Evolutionary conservation across 2,797 vertebrate species (phyloP).

Genomic region (Gephyroberyx darwinii): DNA sequence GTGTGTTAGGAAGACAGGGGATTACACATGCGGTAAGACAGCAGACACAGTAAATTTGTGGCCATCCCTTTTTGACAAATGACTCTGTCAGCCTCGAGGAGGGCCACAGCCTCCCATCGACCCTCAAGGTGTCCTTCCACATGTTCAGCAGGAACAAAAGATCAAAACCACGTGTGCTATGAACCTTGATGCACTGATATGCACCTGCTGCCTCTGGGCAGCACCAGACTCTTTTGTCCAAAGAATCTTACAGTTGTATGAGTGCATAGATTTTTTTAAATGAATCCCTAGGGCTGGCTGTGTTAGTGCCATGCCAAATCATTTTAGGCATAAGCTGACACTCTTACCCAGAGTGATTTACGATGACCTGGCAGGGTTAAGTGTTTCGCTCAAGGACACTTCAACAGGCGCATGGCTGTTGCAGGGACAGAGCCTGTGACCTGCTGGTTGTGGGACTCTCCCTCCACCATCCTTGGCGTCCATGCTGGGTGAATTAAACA

Average conservation of each 20-base stretch:
- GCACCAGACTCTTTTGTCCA: conserved; percentile 12
- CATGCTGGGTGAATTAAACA: too few species aligned
- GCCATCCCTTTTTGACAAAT: conserved; percentile 78
- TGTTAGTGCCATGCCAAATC: too few species aligned
- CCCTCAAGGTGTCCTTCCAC: conserved; percentile 79
- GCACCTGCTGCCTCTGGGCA: conserved; percentile 35
- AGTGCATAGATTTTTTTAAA: conserved; percentile 20
- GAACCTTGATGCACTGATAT: conserved; percentile 47
- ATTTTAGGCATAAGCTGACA: conserved; percentile 5
- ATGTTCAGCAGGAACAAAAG: conserved; percentile 14
- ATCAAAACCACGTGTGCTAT: conserved; percentile 40
- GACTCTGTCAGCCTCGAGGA: conserved; percentile 75
- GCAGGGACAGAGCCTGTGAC: background rate
- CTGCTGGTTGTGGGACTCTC: too few species aligned
- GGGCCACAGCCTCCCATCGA: conserved; percentile 61
- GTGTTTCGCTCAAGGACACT: background rate
- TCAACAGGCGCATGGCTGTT: background rate
- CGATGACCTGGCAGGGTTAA: background rate
- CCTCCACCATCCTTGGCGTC: too few species aligned
- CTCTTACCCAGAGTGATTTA: background rate
- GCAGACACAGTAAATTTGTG: conserved; percentile 65
- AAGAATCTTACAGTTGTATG: background rate
- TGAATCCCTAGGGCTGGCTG: background rate
- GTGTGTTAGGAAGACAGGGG: conserved; percentile 44
- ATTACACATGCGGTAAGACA: conserved; percentile 68